Evolutionary conservation across 2,113 vertebrate species (phyloP).

Genomic region (Ahaetulla prasina): DNA sequence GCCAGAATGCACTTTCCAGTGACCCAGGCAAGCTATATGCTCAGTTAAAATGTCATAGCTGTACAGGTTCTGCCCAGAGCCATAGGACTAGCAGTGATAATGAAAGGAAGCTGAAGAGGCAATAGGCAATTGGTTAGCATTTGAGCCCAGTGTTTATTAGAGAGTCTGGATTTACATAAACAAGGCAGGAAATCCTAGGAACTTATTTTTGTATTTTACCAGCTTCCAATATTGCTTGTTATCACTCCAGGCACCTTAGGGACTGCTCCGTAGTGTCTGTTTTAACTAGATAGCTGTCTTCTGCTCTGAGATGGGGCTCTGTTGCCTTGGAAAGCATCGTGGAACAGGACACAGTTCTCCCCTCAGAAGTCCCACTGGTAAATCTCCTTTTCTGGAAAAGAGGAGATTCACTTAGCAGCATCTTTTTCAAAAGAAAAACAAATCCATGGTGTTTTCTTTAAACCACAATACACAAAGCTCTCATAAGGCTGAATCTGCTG

Average conservation of each 20-base stretch:
- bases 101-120: background rate
- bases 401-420: conserved; percentile 11
- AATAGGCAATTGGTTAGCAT: background rate
- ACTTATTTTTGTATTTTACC: background rate
- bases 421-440: background rate
- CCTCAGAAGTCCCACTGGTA: conserved; percentile 15
- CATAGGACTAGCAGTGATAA: background rate
- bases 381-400: conserved; percentile 7
- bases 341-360: conserved; percentile 19
- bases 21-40: background rate
- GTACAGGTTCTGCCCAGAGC: background rate
- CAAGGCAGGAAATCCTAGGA: background rate
- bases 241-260: background rate
- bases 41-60: background rate
- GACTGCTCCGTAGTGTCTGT: background rate
- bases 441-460: conserved; percentile 25
- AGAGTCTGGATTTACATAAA: background rate
- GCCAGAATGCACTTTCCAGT: background rate
- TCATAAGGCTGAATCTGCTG: background rate
- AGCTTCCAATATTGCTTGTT: background rate
- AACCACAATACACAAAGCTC: conserved; percentile 19
- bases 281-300: background rate
- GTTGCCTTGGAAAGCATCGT: background rate
- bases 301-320: background rate
- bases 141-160: background rate